Percentiles rank a stretch among this genome's conserved stretches.
Evolutionary conservation across 2,113 vertebrate species (phyloP).

Genomic region (Zosterops borbonicus): DNA sequence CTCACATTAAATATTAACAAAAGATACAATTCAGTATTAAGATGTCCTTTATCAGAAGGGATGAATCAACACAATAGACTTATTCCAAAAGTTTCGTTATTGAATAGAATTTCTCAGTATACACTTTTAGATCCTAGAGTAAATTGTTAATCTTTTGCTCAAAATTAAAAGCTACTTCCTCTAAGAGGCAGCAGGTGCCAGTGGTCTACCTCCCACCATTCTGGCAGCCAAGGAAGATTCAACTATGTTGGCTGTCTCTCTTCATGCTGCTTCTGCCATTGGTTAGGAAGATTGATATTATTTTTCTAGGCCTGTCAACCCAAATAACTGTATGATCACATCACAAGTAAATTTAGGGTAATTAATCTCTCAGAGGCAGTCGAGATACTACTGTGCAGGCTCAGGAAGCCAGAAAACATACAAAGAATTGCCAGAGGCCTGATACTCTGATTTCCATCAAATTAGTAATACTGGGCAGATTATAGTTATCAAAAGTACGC

Average conservation of each 20-base stretch:
- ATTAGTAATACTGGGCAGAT: neutral
- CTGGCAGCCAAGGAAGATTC: neutral
- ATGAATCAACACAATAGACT: neutral
- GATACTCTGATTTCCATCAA: neutral
- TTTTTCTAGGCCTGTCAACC: neutral
- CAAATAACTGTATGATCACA: neutral
- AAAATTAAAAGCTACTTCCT: neutral
- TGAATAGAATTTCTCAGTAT: neutral
- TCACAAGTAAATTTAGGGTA: constrained; percentile 11
- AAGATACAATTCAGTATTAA: neutral
- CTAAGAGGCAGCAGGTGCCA: neutral
- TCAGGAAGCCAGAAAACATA: neutral
- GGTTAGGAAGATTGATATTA: neutral
- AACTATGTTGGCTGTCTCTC: neutral
- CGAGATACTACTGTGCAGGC: neutral
- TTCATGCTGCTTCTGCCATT: neutral
- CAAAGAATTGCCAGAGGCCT: neutral
- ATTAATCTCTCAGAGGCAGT: neutral
- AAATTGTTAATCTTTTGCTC: constrained; percentile 19
- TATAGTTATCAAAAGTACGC: neutral
- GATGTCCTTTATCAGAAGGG: constrained; percentile 15
- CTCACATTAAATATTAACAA: constrained; percentile 53
- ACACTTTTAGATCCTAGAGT: neutral
- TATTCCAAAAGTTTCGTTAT: constrained; percentile 15
- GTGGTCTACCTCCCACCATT: neutral